These are phyloP conservation scores for Clupea harengus DNA, from an alignment of 2,113 vertebrate genomes.

Conservation along the genomic window DNA sequence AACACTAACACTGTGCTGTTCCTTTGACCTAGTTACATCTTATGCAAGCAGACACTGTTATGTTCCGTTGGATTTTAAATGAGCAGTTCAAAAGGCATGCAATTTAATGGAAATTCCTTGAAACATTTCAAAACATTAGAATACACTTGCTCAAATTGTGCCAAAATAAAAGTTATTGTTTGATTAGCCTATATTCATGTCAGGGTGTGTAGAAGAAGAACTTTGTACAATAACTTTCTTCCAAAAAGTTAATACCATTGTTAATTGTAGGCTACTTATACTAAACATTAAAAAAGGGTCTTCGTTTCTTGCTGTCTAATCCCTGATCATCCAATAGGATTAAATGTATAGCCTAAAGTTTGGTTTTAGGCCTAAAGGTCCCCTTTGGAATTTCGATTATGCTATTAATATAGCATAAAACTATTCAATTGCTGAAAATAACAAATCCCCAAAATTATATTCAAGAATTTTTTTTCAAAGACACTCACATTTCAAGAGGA, in stretches of 20 bases:
- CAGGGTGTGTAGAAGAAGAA: background rate
- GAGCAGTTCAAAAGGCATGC: background rate
- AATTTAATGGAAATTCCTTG: background rate
- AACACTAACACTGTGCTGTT: background rate
- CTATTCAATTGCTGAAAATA: too few relatives aligned
- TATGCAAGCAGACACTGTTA: constrained; percentile 2
- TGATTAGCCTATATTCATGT: background rate
- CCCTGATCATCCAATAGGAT: background rate
- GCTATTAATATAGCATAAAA: too few relatives aligned
- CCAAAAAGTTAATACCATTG: background rate
- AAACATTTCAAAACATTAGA: background rate
- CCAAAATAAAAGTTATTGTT: background rate
- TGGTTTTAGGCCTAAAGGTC: background rate
- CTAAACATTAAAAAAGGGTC: background rate
- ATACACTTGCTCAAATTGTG: background rate
- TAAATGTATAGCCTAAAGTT: background rate
- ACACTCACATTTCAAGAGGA: too few relatives aligned
- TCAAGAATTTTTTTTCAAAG: too few relatives aligned
- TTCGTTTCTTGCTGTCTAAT: background rate
- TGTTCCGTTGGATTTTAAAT: constrained; percentile 11
- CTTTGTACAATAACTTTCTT: background rate
- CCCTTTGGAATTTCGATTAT: too few relatives aligned
- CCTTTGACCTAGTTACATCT: constrained; percentile 5
- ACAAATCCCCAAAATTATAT: too few relatives aligned
- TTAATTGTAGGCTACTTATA: background rate